Evolutionary conservation across 2,113 vertebrate genomes (phyloP), one percentile per base, ranked within the genome.

Genomic region (Myotis yumanensis): DNA sequence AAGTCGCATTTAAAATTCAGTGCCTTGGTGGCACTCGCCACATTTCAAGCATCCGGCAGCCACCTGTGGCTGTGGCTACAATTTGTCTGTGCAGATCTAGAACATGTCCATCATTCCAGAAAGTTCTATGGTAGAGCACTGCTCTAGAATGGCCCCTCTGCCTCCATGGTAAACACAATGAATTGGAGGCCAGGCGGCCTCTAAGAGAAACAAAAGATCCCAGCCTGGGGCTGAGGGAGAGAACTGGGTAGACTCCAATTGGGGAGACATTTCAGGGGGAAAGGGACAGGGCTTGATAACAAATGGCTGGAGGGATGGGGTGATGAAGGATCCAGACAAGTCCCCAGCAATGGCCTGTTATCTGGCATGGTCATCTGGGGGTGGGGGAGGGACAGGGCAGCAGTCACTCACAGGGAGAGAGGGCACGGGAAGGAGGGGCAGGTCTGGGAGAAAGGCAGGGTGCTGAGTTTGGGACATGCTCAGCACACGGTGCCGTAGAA

Each of bases 231-330:
- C 46, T n/a, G 9, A 1, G 7, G 3, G 0, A 7, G n/a, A 76
- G 20, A 71, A 37, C 1, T 2, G 18, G n/a, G 62, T 0, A 48
- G 72, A 59, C 51, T 40, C 57, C 2, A 17, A 22, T 0, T 11
- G 4, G 7, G 32, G 37, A 54, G 43, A n/a, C 3, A 12, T 7
- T 1, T 12, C 3, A 62, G 0, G 11, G 12, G 0, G n/a, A 72
- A 76, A 59, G 20, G 40, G 86, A 40, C 20, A 23, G n/a, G 62
- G 12, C 51, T 40, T 59, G 43, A 59, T 28, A 32, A 89, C 30
- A 17, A 4, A 1, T 35, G 76, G 25, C 37, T 17, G 4, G 2
- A 10, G 20, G 40, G 4, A 8, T 11, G 2, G 23, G 10, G 4
- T 28, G 5, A 18, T 3, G 32, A 30, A 85, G 86, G 25, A 71